Base-by-base conservation (phyloP, 35 echinoderm and acorn worm species). In the Anneissia japonica region DNA sequence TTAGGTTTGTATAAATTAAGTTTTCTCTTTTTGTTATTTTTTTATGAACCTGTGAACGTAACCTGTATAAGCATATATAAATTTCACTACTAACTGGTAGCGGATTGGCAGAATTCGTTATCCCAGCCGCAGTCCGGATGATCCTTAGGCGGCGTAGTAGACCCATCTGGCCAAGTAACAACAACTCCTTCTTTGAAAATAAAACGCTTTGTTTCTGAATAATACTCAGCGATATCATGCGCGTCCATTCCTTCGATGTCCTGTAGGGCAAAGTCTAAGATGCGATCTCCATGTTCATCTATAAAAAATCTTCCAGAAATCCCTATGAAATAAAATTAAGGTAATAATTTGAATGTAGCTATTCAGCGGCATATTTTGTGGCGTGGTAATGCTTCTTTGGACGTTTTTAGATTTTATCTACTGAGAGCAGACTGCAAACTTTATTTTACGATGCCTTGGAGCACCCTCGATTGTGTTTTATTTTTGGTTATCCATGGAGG, bases 61-160 rank as follows among this genome's bases (percentile, higher is more conserved):
- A n/a, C n/a, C n/a, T n/a, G n/a, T n/a, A n/a, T n/a, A n/a, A n/a
- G n/a, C n/a, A n/a, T n/a, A n/a, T n/a, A n/a, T n/a, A n/a, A n/a
- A n/a, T n/a, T n/a, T n/a, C n/a, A 64, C 10, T 23, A 16, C 51
- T 64, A 64, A 64, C 51, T 26, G 1, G 26, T 78, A 32, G 76
- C 16, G 19, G 6, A 23, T 36, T 87, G 88, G 29, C 92, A 94
- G 7, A 81, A 41, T 40, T 94, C 92, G 0, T 74, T 45, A 28
- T 94, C 86, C 92, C 92, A 94, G 0, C 92, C 92, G 41, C 92
- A 94, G 4, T 39, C 23, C 0, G 92, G 92, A 14, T 86, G 83
- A 73, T 88, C 92, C 7, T 36, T 72, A 0, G 84, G 88, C 23
- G 81, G 51, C 16, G 10, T 32, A 0, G 26, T 83, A 0, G 21